Base-by-base conservation (phyloP, 2,888 invertebrate species). In the Caenorhabditis wallacei region DNA sequence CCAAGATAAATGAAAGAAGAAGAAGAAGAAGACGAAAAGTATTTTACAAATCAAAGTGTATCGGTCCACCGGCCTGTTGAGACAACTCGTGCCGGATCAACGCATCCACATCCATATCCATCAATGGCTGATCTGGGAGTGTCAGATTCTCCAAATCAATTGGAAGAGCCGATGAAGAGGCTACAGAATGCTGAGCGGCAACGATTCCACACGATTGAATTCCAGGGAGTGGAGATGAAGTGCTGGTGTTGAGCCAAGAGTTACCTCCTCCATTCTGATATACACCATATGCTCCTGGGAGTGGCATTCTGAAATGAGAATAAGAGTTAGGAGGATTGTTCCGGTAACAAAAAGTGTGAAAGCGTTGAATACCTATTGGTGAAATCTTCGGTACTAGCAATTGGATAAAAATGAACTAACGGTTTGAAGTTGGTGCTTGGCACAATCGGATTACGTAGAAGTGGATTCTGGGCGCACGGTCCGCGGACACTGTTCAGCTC, bases 61-160 rank as follows among this genome's bases (percentile, higher is more conserved):
- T 78, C 61, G 85, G 85, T 68, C 87, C 84, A n/a, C 76, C 69
- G 11, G 85, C 85, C 59, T 30, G 30, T 30, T 88, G 89, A 11
- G 83, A 76, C 51, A 89, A 53, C 74, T 89, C 89, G 68, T 89
- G 89, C 10, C 91, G 84, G 59, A 91, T 84, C 76, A 91, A 68
- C 37, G 89, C 84, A 69, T 91, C 90, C 66, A 88, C 85, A 72
- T 90, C 91, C 85, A 89, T 84, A 48, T 88, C 87, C 84, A 88
- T 86, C 69, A 88, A 57, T 57, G 88, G 88, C 75, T 87, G 87
- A 59, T 88, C 87, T 13, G 89, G 89, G 72, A 89, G 86, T 26
- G 88, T 88, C 74, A 91, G 81, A 76, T 89, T 90, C 84, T 90
- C 90, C 61, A 91, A 69, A 80, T 91, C 91, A 35, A 88, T 84